Conservation (phyloP, 2,888 invertebrate species). For the Lomographa bimaculata region DNA sequence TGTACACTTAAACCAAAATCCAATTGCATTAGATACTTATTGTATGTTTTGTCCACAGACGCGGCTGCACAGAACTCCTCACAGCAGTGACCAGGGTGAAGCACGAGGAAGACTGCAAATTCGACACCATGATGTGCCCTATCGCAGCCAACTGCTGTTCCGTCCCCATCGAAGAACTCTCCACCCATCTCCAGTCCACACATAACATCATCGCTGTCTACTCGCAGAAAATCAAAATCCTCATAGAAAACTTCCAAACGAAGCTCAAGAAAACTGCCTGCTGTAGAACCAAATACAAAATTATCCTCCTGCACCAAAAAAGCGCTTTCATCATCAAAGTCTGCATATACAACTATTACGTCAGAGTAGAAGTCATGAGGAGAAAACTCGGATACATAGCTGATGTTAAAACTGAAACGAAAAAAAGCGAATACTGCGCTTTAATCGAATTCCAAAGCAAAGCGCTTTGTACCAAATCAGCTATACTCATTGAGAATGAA, state of each 20-base stretch:
- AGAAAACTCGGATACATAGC: conserved; percentile 72
- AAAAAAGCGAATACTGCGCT: conserved; percentile 74
- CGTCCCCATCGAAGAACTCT: conserved; percentile 70
- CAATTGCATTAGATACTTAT: too few relatives aligned
- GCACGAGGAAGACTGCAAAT: conserved; percentile 76
- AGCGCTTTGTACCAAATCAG: conserved; percentile 69
- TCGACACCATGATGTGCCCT: conserved; percentile 74
- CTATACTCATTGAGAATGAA: conserved; percentile 74
- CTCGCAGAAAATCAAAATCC: conserved; percentile 76
- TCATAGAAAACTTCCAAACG: conserved; percentile 77
- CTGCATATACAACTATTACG: conserved; percentile 77
- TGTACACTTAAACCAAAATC: too few relatives aligned
- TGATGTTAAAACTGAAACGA: conserved; percentile 62
- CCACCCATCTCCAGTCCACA: conserved; percentile 62
- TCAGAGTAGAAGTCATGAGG: conserved; percentile 74
- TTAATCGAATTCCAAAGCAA: conserved; percentile 77
- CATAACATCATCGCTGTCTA: conserved; percentile 77
- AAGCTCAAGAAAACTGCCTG: conserved; percentile 77
- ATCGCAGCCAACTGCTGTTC: conserved; percentile 73
- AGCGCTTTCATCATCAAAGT: conserved; percentile 79
- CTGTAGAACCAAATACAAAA: conserved; percentile 77
- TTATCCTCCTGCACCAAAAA: conserved; percentile 70
- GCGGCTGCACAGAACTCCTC: conserved; percentile 73
- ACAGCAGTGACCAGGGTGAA: conserved; percentile 64
- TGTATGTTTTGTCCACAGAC: conserved; percentile 56